Percentiles rank a stretch among this genome's conserved stretches.
phyloP scores from a whole-genome alignment of 2,113 vertebrate species.

The Garra rufa region DNA sequence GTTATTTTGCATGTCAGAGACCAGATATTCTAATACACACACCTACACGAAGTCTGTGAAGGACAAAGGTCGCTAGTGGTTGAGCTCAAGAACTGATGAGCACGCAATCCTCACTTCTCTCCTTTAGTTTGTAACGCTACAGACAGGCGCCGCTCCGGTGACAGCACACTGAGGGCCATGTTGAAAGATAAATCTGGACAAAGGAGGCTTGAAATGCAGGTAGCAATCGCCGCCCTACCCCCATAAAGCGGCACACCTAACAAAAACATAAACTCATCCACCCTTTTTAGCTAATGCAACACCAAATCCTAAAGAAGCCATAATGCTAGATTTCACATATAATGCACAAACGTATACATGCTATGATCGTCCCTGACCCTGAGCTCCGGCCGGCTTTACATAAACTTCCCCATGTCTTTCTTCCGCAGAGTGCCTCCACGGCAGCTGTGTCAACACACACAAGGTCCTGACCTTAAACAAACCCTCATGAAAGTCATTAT shows the following conservation, averaged over 20 bases:
- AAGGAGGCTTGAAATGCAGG: slow-evolving; percentile 51
- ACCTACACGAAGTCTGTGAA: slow-evolving; percentile 54
- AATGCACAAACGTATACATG: slow-evolving; percentile 51
- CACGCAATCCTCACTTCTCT: slow-evolving; percentile 48
- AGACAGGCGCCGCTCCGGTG: slow-evolving; percentile 59
- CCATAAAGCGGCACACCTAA: slow-evolving; percentile 6
- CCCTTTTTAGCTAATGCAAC: slow-evolving; percentile 15
- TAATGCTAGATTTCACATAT: not conserved
- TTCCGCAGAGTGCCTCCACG: slow-evolving; percentile 47
- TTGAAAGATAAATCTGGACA: slow-evolving; percentile 64
- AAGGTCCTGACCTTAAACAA: slow-evolving; percentile 72
- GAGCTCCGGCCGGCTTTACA: slow-evolving; percentile 58
- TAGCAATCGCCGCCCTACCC: slow-evolving; percentile 50
- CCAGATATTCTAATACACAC: slow-evolving; percentile 51
- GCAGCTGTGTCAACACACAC: slow-evolving; percentile 80
- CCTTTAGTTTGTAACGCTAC: slow-evolving; percentile 63
- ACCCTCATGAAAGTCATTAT: slow-evolving; percentile 66
- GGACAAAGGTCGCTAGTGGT: slow-evolving; percentile 62
- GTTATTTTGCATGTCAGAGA: slow-evolving; percentile 14
- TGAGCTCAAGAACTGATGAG: slow-evolving; percentile 51
- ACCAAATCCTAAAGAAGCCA: slow-evolving; percentile 9
- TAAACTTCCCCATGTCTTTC: slow-evolving; percentile 61
- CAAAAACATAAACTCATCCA: slow-evolving; percentile 32
- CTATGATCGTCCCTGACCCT: slow-evolving; percentile 60
- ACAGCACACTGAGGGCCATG: slow-evolving; percentile 51